Evolutionary conservation across 1,140 invertebrate species (phyloP).

Genomic region (Pogonognathellus flavescens): DNA sequence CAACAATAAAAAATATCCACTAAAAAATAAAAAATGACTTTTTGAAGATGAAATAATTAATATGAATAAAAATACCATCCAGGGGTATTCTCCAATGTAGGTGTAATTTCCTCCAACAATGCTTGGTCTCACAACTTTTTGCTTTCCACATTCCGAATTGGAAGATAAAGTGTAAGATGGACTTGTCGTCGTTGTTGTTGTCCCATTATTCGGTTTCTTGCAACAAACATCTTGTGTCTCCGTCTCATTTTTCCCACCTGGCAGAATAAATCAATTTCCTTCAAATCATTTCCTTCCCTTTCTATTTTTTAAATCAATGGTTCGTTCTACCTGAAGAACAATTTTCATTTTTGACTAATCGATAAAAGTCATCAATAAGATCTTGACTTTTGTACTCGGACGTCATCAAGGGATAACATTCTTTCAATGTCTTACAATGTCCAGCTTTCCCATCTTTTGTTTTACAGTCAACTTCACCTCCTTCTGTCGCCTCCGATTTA

Average conservation of each 20-base stretch:
- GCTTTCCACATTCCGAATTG: neutral
- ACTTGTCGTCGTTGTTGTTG: neutral
- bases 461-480: neutral
- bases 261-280: too few species aligned
- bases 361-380: constrained; percentile 25
- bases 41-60: too few species aligned
- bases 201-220: neutral
- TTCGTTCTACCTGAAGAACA: constrained; percentile 6
- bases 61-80: constrained; percentile 25
- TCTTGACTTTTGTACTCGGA: neutral
- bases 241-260: neutral
- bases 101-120: neutral
- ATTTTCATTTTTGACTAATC: neutral
- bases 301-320: too few species aligned
- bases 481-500: neutral
- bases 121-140: neutral
- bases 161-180: neutral
- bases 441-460: neutral
- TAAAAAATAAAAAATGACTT: too few species aligned
- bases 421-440: neutral
- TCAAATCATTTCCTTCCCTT: too few species aligned
- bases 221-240: neutral
- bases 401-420: constrained; percentile 22
- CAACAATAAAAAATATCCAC: neutral
- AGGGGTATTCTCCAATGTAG: neutral